Evolutionary conservation across 2,888 invertebrate species (phyloP), one percentile per base, ranked within the genome.

Genomic region (Macaria notata): DNA sequence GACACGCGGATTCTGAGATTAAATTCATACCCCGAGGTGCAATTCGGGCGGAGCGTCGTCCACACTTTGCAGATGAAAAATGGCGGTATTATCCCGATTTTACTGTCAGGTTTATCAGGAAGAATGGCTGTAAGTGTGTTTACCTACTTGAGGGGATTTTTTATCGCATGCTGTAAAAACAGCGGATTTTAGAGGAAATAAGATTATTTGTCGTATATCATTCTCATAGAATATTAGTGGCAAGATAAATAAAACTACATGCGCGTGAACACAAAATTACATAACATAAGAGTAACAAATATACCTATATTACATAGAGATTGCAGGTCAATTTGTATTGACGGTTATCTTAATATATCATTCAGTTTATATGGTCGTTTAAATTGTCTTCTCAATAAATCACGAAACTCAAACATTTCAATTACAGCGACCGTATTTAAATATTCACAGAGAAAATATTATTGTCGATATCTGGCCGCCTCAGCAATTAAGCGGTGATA

Each of bases 401-500:
- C 41, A n/a, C 36, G 36, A 43, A 33, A 31, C 9, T 29, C 19
- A 5, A 33, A 50, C 19, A 53, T 55, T 61, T 59, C 61, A 61
- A 61, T 62, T 55, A 47, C 39, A 54, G 42, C 42, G 46, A 53
- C 49, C 51, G 49, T 29, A 60, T 54, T 57, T 49, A 63, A 68
- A 83, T 86, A 86, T 86, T 86, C 83, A 86, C 85, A 81, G 83
- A 81, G 80, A 77, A 36, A 80, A 83, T 71, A 70, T 72, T 84
- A 87, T 85, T 82, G 81, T 81, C 80, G 87, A n/a, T 87, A 84
- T 82, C 81, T 80, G 74, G 33, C 77, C 84, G 86, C 82, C 82
- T 83, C 82, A 77, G 86, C 86, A 88, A 90, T 91, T 90, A 88
- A 86, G 88, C 81, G 86, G 86, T 88, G 84, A 90, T 90, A 90